A percentile compares a stretch with the other conserved stretches of the same genome.
Conservation (phyloP, 2,888 invertebrate genomes). For the Heteromurus nitidus region DNA sequence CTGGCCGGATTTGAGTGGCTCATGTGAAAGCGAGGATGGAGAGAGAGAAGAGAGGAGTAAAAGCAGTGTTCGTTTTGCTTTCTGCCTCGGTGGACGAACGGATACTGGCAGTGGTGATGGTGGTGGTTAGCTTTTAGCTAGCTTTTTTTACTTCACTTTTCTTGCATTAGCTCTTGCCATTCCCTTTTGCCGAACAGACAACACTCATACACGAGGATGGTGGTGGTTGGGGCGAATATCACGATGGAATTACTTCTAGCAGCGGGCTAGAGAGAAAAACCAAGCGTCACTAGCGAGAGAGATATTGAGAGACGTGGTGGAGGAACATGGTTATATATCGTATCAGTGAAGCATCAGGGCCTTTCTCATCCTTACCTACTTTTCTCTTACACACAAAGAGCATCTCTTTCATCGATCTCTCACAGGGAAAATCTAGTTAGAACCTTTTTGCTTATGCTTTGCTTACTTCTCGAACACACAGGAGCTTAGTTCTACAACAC, state of each 20-base stretch:
- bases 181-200: background rate
- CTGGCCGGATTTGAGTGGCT: slow-evolving; percentile 2
- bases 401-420: slow-evolving; percentile 63
- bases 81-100: background rate
- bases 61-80: background rate
- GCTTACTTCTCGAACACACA: slow-evolving; percentile 14
- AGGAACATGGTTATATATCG: background rate
- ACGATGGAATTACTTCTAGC: background rate
- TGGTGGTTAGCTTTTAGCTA: slow-evolving; percentile 29
- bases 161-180: background rate
- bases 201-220: background rate
- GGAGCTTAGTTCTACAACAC: background rate
- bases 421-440: slow-evolving; percentile 58
- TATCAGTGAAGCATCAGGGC: slow-evolving; percentile 7
- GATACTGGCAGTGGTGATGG: background rate
- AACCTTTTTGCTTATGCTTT: slow-evolving; percentile 40
- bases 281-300: background rate
- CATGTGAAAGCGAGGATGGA: slow-evolving; percentile 10
- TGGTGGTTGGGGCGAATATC: background rate
- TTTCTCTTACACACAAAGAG: slow-evolving; percentile 17
- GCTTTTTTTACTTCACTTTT: background rate
- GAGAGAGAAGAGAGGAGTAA: background rate
- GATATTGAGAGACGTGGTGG: background rate
- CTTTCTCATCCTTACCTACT: background rate
- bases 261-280: background rate